A percentile compares a stretch with the other conserved stretches of the same genome.
These are phyloP conservation scores for Belonocnema kinseyi DNA, from an alignment of 1,140 invertebrate genomes.

Conservation along the genomic window DNA sequence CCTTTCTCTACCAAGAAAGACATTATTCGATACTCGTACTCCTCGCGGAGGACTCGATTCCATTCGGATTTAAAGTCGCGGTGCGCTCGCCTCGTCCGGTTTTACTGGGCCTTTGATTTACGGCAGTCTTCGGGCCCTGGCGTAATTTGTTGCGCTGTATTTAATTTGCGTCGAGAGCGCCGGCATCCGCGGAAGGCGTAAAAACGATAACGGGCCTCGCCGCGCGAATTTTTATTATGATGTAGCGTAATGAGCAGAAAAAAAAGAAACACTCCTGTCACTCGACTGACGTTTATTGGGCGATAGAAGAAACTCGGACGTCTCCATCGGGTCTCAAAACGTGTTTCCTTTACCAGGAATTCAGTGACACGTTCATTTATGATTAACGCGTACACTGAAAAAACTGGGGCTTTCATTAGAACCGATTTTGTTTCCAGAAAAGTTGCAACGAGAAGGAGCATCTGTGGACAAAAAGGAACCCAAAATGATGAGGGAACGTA, in stretches of 20 bases:
- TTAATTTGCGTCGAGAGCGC: constrained; percentile 51
- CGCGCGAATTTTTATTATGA: constrained; percentile 63
- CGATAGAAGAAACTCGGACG: constrained; percentile 27
- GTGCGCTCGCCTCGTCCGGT: constrained; percentile 42
- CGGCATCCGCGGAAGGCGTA: constrained; percentile 43
- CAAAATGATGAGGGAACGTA: no score
- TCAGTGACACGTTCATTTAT: background rate
- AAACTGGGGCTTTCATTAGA: no score
- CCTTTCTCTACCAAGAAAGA: constrained; percentile 25
- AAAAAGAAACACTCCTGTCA: constrained; percentile 31
- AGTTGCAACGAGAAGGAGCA: no score
- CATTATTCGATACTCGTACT: constrained; percentile 37
- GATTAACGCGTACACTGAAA: no score
- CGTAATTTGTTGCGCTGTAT: constrained; percentile 63
- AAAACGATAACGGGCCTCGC: constrained; percentile 56
- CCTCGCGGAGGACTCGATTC: constrained; percentile 48
- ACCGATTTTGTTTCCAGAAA: no score
- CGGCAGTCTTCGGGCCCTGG: constrained; percentile 37
- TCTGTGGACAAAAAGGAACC: no score
- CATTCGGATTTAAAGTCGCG: constrained; percentile 42
- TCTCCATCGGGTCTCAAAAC: constrained; percentile 32
- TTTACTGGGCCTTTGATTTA: constrained; percentile 64
- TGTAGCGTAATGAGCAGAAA: constrained; percentile 37
- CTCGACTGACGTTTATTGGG: constrained; percentile 46
- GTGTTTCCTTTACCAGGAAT: background rate